Base-by-base conservation (phyloP, 1,140 invertebrate species). In the Cardiocondyla obscurior region DNA sequence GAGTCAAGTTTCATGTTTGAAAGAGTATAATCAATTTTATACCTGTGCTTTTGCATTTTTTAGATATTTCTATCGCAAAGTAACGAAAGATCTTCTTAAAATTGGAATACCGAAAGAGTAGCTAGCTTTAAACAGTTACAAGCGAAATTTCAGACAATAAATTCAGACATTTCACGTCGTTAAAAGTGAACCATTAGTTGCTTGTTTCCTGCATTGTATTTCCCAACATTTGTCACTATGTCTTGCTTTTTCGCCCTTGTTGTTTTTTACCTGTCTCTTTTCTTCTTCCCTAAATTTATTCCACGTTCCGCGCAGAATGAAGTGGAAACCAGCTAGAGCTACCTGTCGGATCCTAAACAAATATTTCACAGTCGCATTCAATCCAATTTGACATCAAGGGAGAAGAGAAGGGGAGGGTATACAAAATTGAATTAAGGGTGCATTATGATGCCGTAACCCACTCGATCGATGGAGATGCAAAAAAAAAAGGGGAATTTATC, bases 401-500 rank as follows among this genome's bases (percentile, higher is more conserved):
- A n/a, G n/a, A n/a, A n/a, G n/a, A n/a, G n/a, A n/a, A n/a, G n/a
- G n/a, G n/a, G n/a, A n/a, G 65, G 65, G 19, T 62, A 87, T 64
- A 73, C 55, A 62, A 90, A 90, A 91, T 91, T 84, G 85, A 91
- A 90, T 91, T 90, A 90, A 90, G 89, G 83, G 46, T 67, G 84
- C 82, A 87, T 87, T 84, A 87, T 79, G 77, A 83, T 55, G 72
- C 53, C 16, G 57, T 30, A 69, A 36, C 46, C 19, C 62, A 39
- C 16, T 16, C 72, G 81, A 87, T 90, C 86, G 83, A 89, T 86
- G 72, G 70, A 64, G 28, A 67, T 22, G 22, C 49, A 39, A 25
- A 28, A 10, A 36, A 22, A 39, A 25, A 28, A 10, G 25, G 33
- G 30, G 19, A 46, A 46, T 44, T 74, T 60, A 44, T 14, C 55